A percentile compares a stretch with the other conserved stretches of the same genome.
phyloP scores from a whole-genome alignment of 2,888 invertebrate species.

The Heliothis peltigera region DNA sequence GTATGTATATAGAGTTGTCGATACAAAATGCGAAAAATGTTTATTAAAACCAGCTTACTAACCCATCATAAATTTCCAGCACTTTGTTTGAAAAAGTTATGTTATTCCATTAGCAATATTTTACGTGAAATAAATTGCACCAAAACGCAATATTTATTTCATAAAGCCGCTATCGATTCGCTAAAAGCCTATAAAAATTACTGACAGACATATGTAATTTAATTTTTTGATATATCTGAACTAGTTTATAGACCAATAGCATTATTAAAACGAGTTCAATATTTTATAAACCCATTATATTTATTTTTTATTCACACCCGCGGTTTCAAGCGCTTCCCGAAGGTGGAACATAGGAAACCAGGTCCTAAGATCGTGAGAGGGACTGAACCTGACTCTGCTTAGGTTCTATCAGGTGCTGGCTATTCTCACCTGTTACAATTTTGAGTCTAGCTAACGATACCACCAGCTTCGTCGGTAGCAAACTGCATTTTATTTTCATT shows the following conservation, averaged over 20 bases:
- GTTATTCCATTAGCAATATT: slow-evolving; percentile 33
- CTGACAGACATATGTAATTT: not conserved
- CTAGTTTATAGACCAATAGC: slow-evolving; percentile 1
- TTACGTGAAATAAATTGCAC: slow-evolving; percentile 19
- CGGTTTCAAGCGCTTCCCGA: no score
- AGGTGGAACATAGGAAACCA: no score
- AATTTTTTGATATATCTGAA: not conserved
- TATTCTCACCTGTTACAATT: no score
- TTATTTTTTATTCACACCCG: no score
- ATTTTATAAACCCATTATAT: not conserved
- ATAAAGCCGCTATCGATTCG: slow-evolving; percentile 11
- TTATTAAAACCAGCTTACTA: slow-evolving; percentile 1
- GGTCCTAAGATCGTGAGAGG: no score
- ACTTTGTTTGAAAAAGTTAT: slow-evolving; percentile 29
- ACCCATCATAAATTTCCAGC: slow-evolving; percentile 12
- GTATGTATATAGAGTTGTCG: not conserved
- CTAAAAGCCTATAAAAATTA: slow-evolving; percentile 6
- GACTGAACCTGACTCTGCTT: no score
- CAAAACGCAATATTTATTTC: not conserved
- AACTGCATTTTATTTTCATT: no score
- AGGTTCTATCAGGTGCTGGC: no score
- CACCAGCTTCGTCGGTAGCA: no score
- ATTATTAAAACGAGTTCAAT: not conserved
- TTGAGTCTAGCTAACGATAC: no score
- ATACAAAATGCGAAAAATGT: slow-evolving; percentile 1